phyloP scores from a whole-genome alignment of 1,140 invertebrate species.

The Micrasema longulum region DNA sequence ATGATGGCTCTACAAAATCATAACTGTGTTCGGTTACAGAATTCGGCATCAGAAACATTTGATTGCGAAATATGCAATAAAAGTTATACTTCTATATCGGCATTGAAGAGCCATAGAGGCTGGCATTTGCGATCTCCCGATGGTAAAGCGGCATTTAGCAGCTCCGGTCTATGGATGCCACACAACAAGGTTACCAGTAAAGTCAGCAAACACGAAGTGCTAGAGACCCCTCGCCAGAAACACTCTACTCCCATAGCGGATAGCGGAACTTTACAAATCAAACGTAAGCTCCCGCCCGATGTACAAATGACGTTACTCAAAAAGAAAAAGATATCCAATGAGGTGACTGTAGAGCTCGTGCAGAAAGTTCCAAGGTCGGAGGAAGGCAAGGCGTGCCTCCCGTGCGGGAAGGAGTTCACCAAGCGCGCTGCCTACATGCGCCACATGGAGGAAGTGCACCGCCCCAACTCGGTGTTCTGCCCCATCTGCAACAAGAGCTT shows the following conservation, averaged over 20 bases:
- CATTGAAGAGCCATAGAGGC: conserved; percentile 71
- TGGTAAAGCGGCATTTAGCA: conserved; percentile 67
- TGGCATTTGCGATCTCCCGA: conserved; percentile 71
- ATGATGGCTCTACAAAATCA: conserved; percentile 65
- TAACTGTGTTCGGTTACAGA: conserved; percentile 62
- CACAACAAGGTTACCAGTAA: conserved; percentile 67
- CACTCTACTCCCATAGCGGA: conserved; percentile 55
- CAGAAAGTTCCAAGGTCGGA: conserved; percentile 55
- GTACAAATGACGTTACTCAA: conserved; percentile 66
- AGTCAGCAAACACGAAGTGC: conserved; percentile 66
- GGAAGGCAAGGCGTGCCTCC: conserved; percentile 69
- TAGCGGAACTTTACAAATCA: conserved; percentile 57
- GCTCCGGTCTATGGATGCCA: conserved; percentile 67
- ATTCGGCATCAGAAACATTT: conserved; percentile 60
- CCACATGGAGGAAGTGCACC: conserved; percentile 69
- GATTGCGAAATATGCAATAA: conserved; percentile 72
- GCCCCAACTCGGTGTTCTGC: conserved; percentile 64
- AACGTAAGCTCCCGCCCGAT: conserved; percentile 64
- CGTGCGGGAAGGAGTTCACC: conserved; percentile 71
- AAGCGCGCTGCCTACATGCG: conserved; percentile 68
- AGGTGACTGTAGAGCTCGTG: conserved; percentile 60
- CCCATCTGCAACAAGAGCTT: conserved; percentile 70
- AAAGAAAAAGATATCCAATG: conserved; percentile 64
- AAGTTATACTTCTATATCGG: conserved; percentile 68
- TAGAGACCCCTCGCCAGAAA: conserved; percentile 56